Base-by-base conservation (phyloP, 2,888 invertebrate species). In the Aspidapion aeneum region DNA sequence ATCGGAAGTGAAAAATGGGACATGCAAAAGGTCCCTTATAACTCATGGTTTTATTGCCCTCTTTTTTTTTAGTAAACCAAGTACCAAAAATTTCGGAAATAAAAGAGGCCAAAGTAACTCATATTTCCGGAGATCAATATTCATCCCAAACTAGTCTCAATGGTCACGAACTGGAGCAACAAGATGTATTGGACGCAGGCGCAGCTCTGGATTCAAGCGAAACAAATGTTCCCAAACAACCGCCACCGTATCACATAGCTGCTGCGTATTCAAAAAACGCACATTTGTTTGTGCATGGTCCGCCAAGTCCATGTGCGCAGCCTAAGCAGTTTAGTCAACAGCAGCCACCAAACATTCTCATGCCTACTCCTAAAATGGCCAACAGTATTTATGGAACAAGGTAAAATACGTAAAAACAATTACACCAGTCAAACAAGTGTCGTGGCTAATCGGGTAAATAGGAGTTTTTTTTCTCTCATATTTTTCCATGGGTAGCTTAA, bases 241-340 rank as follows among this genome's bases (percentile, higher is more conserved):
- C 93, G 17, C 93, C 93, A 1, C 93, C 93, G 1, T 93, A 93
- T 80, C 91, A 93, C 73, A 90, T 93, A 74, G 93, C 92, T 21
- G 91, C 92, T 20, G 89, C 88, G 1, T 91, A 89, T 74, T 92
- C 93, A 16, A 91, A 91, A 82, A 91, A 91, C 74, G 90, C 90
- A 68, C 86, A 87, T 75, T 85, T 85, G 74, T 88, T 87, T 72
- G 84, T 69, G 2, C 73, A 70, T 21, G 67, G 70, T 21, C 76
- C 76, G 3, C 75, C 73, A 16, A 75, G 75, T 68, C 75, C 74
- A 3, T 72, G 74, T 52, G 75, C 74, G 63, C 73, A 74, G 58
- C 76, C 77, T 16, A 77, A 76, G 59, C 74, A 74, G 61, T 76
- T 76, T 60, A 75, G 74, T 63, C 74, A 76, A 66, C 70, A 75